Conservation (phyloP, 1,140 invertebrate species). For the Drosophila pectinifera region DNA sequence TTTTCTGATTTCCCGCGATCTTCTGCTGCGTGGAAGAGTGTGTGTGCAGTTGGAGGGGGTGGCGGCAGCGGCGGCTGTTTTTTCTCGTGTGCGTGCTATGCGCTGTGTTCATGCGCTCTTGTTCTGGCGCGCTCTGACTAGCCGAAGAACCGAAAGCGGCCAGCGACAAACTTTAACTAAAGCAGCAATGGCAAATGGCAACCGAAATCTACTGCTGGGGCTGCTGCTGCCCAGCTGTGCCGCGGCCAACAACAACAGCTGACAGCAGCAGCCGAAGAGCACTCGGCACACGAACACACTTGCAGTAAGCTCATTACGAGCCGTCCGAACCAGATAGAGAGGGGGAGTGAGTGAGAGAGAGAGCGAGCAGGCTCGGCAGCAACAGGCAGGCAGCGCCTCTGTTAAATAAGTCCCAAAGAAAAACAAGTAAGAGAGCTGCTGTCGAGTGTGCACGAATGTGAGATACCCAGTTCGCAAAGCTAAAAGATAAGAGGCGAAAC, state of each 20-base stretch:
- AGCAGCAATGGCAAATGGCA: constrained; percentile 8
- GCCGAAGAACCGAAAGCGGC: constrained; percentile 69
- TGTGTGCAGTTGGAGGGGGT: constrained; percentile 19
- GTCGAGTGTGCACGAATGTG: too few relatives aligned
- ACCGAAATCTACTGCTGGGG: constrained; percentile 25
- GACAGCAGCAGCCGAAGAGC: constrained; percentile 32
- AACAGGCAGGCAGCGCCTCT: constrained; percentile 51
- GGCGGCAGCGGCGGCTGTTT: constrained; percentile 19
- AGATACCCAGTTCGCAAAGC: too few relatives aligned
- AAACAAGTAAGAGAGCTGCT: too few relatives aligned
- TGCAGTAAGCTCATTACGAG: constrained; percentile 67
- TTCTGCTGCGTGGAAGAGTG: constrained; percentile 39
- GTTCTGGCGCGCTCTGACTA: constrained; percentile 42
- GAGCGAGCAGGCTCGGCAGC: constrained; percentile 46
- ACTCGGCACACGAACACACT: constrained; percentile 19
- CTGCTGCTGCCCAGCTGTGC: constrained; percentile 39
- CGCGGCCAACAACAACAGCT: constrained; percentile 35
- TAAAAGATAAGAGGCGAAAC: too few relatives aligned
- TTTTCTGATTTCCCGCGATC: constrained; percentile 55
- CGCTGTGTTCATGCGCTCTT: constrained; percentile 38
- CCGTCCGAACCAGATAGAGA: constrained; percentile 20
- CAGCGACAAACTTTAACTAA: constrained; percentile 69
- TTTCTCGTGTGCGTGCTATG: constrained; percentile 16
- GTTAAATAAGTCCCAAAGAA: too few relatives aligned
- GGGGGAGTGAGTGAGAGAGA: constrained; percentile 26